Evolutionary conservation across 53 echinoderm and acorn worm genomes (phyloP), one percentile per base, ranked within the genome.

Genomic region (Zoroaster sp.): DNA sequence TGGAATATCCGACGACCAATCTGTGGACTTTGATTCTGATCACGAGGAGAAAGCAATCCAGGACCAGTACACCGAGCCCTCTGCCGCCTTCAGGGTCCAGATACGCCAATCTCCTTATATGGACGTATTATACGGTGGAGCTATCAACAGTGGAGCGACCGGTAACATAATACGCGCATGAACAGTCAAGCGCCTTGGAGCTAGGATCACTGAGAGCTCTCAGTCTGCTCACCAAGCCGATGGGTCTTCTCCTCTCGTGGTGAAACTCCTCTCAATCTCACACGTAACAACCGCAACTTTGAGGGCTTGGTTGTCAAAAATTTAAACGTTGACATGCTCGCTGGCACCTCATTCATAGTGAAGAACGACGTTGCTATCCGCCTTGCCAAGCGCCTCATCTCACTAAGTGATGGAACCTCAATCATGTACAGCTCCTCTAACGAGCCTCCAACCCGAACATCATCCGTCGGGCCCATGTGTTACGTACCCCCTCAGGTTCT

Each of bases 161-260:
- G n/a, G n/a, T n/a, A n/a, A n/a, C n/a, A n/a, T n/a, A n/a, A n/a
- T n/a, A n/a, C n/a, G n/a, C n/a, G n/a, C n/a, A n/a, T n/a, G n/a
- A n/a, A n/a, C n/a, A n/a, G 4, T 63, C 78, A 35, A 36, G 10
- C 74, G 36, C 31, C 73, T 89, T 14, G 51, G 67, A 13, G 87
- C 66, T 12, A 66, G 69, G 15, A 85, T 89, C 17, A 87, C 40
- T 11, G 35, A 63, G 66, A 46, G 49, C 44, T 79, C 83, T 5
- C 93, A 92, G 55, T 92, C 89, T 35, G 89, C 86, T 0, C 83
- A 87, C 39, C 93, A 89, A 72, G 92, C 83, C 5, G 92, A 91
- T 77, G 87, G 91, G 6, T 40, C 69, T 6, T 87, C 91, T 25
- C 79, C 78, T 20, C 87, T 87, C 12, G 13, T 20, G 12, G 79